phyloP scores from a whole-genome alignment of 2,888 invertebrate species.

The Drosophila merina region DNA sequence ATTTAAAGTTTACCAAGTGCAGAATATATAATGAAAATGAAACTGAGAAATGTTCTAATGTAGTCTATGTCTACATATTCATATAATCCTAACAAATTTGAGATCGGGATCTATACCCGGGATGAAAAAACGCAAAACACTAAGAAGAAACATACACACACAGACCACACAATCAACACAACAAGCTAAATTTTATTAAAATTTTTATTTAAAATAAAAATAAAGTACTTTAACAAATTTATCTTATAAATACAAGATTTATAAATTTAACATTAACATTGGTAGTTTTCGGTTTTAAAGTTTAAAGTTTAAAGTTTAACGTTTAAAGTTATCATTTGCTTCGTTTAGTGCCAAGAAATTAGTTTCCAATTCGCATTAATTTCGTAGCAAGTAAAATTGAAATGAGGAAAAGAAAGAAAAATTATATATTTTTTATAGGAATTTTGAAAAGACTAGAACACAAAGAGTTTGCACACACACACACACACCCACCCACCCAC shows the following conservation, averaged over 20 bases:
- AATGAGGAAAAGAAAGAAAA: slow-evolving; percentile 29
- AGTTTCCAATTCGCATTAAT: slow-evolving; percentile 48
- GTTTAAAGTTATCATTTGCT: slow-evolving; percentile 31
- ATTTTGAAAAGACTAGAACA: slow-evolving; percentile 51
- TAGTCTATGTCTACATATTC: slow-evolving; percentile 59
- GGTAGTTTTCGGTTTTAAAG: slow-evolving; percentile 34
- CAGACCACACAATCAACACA: slow-evolving; percentile 20
- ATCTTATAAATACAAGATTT: slow-evolving; percentile 25
- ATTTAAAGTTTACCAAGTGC: slow-evolving; percentile 60
- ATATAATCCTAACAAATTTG: slow-evolving; percentile 51
- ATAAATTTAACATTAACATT: slow-evolving; percentile 51
- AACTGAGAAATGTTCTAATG: slow-evolving; percentile 57
- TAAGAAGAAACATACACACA: slow-evolving; percentile 27
- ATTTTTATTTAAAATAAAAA: slow-evolving; percentile 73
- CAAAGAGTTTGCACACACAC: slow-evolving; percentile 40
- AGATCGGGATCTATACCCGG: slow-evolving; percentile 23
- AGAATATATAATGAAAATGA: slow-evolving; percentile 37
- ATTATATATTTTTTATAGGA: slow-evolving; percentile 71
- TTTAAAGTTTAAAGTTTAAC: slow-evolving; percentile 6
- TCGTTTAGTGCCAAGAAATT: slow-evolving; percentile 69
- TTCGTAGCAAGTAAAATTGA: slow-evolving; percentile 53
- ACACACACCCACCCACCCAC: slow-evolving; percentile 6
- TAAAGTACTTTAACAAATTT: slow-evolving; percentile 36
- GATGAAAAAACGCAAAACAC: slow-evolving; percentile 12
- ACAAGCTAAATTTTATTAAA: slow-evolving; percentile 21